Base-by-base conservation (phyloP, 2,113 vertebrate species). In the Albula goreensis region DNA sequence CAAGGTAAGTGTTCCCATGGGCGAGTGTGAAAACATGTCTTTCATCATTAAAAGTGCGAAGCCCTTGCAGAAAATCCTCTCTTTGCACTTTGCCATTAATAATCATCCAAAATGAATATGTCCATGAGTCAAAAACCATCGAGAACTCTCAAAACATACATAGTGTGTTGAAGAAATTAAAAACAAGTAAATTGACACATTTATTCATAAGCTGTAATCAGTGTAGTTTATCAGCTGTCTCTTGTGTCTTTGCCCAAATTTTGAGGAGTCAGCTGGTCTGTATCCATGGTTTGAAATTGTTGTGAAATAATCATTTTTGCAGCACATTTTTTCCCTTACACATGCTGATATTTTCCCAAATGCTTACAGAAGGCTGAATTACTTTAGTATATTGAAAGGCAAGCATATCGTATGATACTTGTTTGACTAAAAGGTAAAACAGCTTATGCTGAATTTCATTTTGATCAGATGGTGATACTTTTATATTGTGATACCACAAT, bases 1-100 rank as follows among this genome's bases (percentile, higher is more conserved):
- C 96, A 96, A 93, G 98, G 98, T 99, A 91, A 92, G 90, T 31
- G 31, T 81, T 4, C 17, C 48, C 17, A 17, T 52, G 51, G 51
- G 60, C 11, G 60, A n/a, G 22, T 70, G 17, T n/a, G 4, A 70
- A 63, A 15, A 11, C 60, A 13, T 63, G 60, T 15, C 11, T 63
- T 63, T 63, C 63, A n/a, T 15, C 57, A 9, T 0, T 12, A 60
- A 41, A 41, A 41, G 31, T 41, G 31, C 31, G 31, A 41, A 41
- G 31, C 31, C 31, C 31, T 41, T 41, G 31, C 31, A 41, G 31
- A 41, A 41, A 41, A 41, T 41, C 31, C 31, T 41, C 31, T 41
- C 31, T 41, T 41, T 41, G 31, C 31, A 41, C 31, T 41, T 41
- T 41, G 31, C 31, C 31, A 41, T 41, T 41, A 41, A 41, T 41